Base-by-base conservation (phyloP, 2,797 vertebrate species). In the Arctocebus calabarensis region DNA sequence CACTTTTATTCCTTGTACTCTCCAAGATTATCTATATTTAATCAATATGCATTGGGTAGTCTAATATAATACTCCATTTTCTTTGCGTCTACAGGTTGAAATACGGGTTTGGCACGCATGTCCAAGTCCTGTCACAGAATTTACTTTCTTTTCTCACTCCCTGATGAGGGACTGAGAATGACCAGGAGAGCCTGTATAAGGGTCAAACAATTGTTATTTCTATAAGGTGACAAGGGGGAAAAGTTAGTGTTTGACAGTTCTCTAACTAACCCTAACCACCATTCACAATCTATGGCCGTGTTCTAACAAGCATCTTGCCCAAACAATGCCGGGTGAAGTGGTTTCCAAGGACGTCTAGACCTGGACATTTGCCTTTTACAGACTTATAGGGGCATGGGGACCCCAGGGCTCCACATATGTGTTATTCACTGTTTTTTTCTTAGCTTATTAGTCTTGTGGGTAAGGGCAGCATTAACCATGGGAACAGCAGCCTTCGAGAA, bases 371-470 rank as follows among this genome's bases (percentile, higher is more conserved):
- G 55, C 87, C 62, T 94, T 55, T 81, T 52, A 75, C 45, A 96
- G 79, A 68, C 88, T 90, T 89, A 87, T 0, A 27, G 91, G 86
- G 90, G 29, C 0, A 23, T 6, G 37, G 88, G 75, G 90, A 95
- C 82, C 82, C 25, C 22, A 7, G 17, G 37, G n/a, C 66, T 64
- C 84, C 92, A 78, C 61, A 71, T 12, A 57, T 1, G 3, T 19
- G 1, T 88, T 62, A 52, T 68, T 92, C 82, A 64, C 40, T 59
- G 87, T 43, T 79, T 59, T 62, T 48, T 43, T 55, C 90, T 81
- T 64, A 85, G 78, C 81, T 94, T 66, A 73, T 88, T 77, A 90
- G 86, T 52, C 94, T 96, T 92, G 70, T 91, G 96, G 84, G 87
- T 85, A 29, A 95, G 70, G 86, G 64, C 2, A 0, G 45, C 52